Evolutionary conservation across 2,888 invertebrate genomes (phyloP), one percentile per base, ranked within the genome.

Genomic region (Ophion obscuratus): DNA sequence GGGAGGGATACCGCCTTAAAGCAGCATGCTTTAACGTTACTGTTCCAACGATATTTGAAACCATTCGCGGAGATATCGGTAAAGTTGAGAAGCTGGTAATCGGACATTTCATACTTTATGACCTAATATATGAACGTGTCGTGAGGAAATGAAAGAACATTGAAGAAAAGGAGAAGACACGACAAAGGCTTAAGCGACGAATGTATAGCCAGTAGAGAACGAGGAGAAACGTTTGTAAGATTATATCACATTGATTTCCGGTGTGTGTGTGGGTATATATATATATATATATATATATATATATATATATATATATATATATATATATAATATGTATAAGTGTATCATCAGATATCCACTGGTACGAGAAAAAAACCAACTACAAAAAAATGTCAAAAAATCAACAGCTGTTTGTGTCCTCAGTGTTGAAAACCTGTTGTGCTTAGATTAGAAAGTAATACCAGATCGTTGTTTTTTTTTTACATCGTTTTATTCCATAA

Each of bases 211-310:
- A 81, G 73, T 83, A 73, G 61, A 83, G 61, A 81, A 62, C 27
- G 73, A 79, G 62, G 31, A 68, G 68, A 61, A 62, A 86, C 76
- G 85, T 86, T 92, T 92, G 91, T 91, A 91, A 91, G 90, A 90
- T 90, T 91, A 90, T 90, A 90, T 89, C 89, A 88, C 87, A 89
- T 89, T 90, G 88, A 90, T 89, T 90, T 89, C 88, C 88, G 88
- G 89, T 88, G 40, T 40, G 40, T 40, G 40, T 40, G 40, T 40
- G 7, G 3, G 40, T 40, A 0, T 31, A 31, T 4, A 31, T 31
- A 89, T 84, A 79, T 88, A 88, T 88, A 40, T 40, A 40, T 7
- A 9, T 40, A 40, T 7, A 40, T 40, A 40, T 40, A 40, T 40
- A 40, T 7, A 40, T 7, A 40, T 40, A 40, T 40, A 7, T 9